Conservation (phyloP, 2,113 vertebrate genomes). For the Lepus europaeus region DNA sequence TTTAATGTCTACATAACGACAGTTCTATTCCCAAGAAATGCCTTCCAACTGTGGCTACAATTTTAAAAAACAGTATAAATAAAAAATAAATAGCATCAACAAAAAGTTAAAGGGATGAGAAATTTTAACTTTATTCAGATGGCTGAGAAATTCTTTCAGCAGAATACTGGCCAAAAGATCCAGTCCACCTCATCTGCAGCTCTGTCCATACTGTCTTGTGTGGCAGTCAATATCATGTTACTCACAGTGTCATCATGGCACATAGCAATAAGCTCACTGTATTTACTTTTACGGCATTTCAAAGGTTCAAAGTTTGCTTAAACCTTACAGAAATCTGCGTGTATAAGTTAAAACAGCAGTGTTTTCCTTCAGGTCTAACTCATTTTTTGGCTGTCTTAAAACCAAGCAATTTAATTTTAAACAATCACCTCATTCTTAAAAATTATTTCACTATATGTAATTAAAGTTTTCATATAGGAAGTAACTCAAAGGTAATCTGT, state of each 20-base stretch:
- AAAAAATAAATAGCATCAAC: conserved; percentile 55
- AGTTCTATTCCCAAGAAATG: conserved; percentile 50
- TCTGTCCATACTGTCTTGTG: background rate
- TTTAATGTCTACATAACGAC: conserved; percentile 73
- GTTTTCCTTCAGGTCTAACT: conserved; percentile 6
- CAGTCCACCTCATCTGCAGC: conserved; percentile 35
- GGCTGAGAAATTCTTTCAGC: conserved; percentile 24
- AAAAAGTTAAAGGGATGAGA: conserved; percentile 44
- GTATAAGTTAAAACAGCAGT: background rate
- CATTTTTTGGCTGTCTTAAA: conserved; percentile 15
- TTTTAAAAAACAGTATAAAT: conserved; percentile 61
- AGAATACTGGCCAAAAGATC: conserved; percentile 32
- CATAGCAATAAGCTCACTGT: background rate
- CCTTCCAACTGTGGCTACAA: conserved; percentile 61
- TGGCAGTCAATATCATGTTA: background rate
- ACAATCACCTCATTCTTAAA: conserved; percentile 57
- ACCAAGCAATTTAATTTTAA: conserved; percentile 42
- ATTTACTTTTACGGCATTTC: conserved; percentile 36
- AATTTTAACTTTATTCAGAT: conserved; percentile 60
- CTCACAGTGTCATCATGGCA: background rate
- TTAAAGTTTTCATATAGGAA: conserved; percentile 48
- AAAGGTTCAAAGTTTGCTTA: conserved; percentile 40
- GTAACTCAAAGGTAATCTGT: background rate
- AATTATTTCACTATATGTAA: conserved; percentile 29
- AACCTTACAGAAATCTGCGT: background rate